A percentile compares a stretch with the other conserved stretches of the same genome.
Evolutionary conservation across 2,888 invertebrate species (phyloP).

Genomic region (Thecophora atra): DNA sequence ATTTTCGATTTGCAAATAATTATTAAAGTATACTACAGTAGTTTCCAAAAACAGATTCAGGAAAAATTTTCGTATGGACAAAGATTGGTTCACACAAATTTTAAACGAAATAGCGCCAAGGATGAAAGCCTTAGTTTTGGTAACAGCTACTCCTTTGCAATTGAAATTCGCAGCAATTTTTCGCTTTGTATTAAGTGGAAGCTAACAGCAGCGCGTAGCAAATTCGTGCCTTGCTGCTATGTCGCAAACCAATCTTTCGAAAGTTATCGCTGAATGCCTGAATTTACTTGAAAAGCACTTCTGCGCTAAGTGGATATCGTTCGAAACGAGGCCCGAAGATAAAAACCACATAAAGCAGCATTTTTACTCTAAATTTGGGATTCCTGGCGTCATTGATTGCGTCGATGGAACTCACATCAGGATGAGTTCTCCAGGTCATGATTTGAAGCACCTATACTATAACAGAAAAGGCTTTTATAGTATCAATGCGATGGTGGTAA

Average conservation of each 20-base stretch:
- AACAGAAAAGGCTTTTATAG: neutral
- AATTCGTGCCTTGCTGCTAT: neutral
- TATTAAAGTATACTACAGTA: no score
- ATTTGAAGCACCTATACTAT: neutral
- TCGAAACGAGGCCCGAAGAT: neutral
- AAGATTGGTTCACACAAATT: neutral
- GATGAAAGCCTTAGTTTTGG: neutral
- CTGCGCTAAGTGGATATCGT: neutral
- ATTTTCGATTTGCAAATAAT: no score
- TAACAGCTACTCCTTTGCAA: neutral
- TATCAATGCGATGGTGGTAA: neutral
- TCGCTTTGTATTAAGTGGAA: neutral
- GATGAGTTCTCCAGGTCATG: neutral
- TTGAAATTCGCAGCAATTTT: neutral
- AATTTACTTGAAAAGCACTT: neutral
- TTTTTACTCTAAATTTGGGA: neutral
- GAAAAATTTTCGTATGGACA: no score
- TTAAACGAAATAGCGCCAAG: neutral
- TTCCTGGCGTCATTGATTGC: neutral
- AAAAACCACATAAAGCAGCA: neutral
- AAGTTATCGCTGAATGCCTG: neutral
- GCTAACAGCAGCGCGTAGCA: neutral
- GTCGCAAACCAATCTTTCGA: neutral
- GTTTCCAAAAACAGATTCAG: no score
- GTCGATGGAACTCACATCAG: neutral